Conservation (phyloP, 2,113 vertebrate species). For the Odobenus rosmarus region DNA sequence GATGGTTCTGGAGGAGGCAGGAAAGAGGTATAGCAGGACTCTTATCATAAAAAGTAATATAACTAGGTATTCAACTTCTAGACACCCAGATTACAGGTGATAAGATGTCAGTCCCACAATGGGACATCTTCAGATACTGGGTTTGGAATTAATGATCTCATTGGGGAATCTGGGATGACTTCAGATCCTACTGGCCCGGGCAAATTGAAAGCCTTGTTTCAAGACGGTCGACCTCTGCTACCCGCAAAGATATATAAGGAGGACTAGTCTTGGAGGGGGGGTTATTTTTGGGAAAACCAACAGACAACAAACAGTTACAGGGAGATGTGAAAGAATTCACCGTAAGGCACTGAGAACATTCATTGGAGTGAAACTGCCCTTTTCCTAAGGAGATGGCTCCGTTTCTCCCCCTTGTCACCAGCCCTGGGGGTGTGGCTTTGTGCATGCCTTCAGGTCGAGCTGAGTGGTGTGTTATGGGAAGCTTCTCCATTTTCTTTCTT, state of each 20-base stretch:
- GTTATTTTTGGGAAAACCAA: neutral
- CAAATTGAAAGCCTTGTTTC: constrained; percentile 73
- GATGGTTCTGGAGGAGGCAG: neutral
- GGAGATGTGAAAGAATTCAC: neutral
- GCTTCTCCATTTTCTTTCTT: neutral
- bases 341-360: neutral
- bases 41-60: neutral
- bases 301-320: neutral
- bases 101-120: constrained; percentile 74
- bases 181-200: constrained; percentile 79
- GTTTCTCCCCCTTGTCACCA: neutral
- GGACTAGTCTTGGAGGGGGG: neutral
- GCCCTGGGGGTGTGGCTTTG: neutral
- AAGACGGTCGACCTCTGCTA: neutral
- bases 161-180: constrained; percentile 76
- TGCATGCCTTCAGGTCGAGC: neutral
- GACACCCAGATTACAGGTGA: neutral
- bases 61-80: neutral
- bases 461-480: neutral
- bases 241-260: neutral
- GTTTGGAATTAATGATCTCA: constrained; percentile 80
- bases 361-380: neutral
- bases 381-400: neutral
- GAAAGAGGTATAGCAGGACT: neutral
- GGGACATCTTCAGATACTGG: constrained; percentile 78